Base-by-base conservation (phyloP, 2,113 vertebrate species). In the Epinephelus lanceolatus region DNA sequence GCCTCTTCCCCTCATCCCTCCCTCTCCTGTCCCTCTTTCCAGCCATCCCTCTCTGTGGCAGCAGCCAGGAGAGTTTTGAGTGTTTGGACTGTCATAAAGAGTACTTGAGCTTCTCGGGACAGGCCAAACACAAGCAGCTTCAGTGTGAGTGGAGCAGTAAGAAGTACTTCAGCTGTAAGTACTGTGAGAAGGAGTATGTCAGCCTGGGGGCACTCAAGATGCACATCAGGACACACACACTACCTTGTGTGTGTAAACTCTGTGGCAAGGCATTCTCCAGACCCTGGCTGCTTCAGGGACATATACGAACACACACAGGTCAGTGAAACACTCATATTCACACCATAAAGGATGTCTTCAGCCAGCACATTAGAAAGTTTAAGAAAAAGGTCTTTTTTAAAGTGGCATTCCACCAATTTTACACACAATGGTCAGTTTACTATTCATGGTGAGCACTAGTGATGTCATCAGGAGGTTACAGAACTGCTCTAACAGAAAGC, bases 211-310 rank as follows among this genome's bases (percentile, higher is more conserved):
- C 86, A 0, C 86, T 88, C 19, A 88, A 88, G 78, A 88, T 88
- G 86, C 86, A 88, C 73, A 84, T 88, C 81, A 69, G 86, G 57
- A 88, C 86, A 25, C 86, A 88, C 86, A 88, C 86, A 12, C 78
- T 88, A 42, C 86, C 86, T 18, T 88, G 86, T 76, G 86, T 88
- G 68, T 88, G 86, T 18, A 84, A 81, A 59, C 68, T 88, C 52
- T 88, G 86, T n/a, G 86, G 86, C n/a, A 88, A 88, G 51, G 86
- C 86, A 0, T 88, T 88, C 81, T 88, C 86, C 57, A 88, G 86
- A 75, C 81, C 86, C 40, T 88, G 86, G 86, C 81, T 88, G 63
- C 86, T 88, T 6, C 86, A 84, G 52, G 86, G 86, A 78, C 86
- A 88, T 5, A 84, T 84, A 52, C 68, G 86, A 12, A 88, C 86